Base-by-base conservation (phyloP, 2,113 vertebrate genomes). In the Polypterus bichir region DNA sequence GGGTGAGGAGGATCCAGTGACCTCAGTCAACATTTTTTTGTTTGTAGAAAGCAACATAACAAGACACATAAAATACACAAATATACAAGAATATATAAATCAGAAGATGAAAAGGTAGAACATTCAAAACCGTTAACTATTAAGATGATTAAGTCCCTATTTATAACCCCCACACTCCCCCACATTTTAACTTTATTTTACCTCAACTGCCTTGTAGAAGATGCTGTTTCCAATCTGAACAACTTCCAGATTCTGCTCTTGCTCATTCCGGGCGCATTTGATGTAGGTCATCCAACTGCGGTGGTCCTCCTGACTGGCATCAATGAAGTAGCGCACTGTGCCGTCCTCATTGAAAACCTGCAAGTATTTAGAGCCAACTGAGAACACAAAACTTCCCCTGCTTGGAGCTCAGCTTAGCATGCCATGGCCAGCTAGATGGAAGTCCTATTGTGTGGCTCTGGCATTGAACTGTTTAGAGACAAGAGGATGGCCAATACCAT, bases 201-300 rank as follows among this genome's bases (percentile, higher is more conserved):
- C 95, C 90, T 97, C 93, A 0, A 92, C 88, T 47, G 92, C 91
- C 64, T 92, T 99, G 81, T 99, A 99, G 86, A 93, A 98, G 80
- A 98, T 96, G 82, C 88, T 97, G 81, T 89, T 92, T 54, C 95
- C 95, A 0, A 98, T 92, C 80, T 99, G 96, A 3, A 97, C 89
- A 76, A 99, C 96, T 70, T 99, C 96, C 71, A 99, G 80, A 76
- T 99, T 99, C 73, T 99, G 96, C 67, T 99, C 96, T 75, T 99
- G 96, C 62, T 99, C 95, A 0, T 97, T 98, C 2, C 96, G 83
- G 0, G 96, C 96, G 4, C 96, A 99, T 54, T 95, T 98, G 66
- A 99, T 98, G 72, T 98, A 99, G 1, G 94, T 99, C 95, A 99
- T 99, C 96, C 96, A 99, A 80, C 93, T 97, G 46, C 95, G 89